Percentiles rank a stretch among this genome's conserved stretches.
These are phyloP conservation scores for Catharus fuscescens DNA, from an alignment of 2,113 vertebrate genomes.

Conservation along the genomic window DNA sequence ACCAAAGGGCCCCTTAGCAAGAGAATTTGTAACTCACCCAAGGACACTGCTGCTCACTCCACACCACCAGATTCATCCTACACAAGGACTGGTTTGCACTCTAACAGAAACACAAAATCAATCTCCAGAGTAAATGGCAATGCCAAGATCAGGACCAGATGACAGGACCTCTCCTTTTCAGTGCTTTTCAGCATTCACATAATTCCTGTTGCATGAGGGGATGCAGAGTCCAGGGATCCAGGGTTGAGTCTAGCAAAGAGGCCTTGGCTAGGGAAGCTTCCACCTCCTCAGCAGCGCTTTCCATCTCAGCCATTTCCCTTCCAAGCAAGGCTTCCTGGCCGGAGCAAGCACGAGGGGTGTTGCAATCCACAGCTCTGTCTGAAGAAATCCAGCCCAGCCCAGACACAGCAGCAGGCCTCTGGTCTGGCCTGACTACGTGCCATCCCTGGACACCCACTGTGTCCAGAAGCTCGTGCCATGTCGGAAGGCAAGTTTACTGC, in stretches of 20 bases:
- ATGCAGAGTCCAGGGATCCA: background rate
- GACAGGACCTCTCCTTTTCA: background rate
- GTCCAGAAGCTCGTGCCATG: background rate
- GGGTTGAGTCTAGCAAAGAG: background rate
- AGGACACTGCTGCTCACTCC: background rate
- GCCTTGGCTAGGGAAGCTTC: background rate
- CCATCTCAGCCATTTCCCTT: background rate
- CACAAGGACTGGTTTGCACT: background rate
- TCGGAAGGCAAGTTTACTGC: background rate
- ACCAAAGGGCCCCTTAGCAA: background rate
- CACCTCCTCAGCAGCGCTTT: background rate
- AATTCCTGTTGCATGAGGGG: fast-evolving
- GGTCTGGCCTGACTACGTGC: background rate
- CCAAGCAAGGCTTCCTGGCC: background rate
- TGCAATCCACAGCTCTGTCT: conserved; percentile 34
- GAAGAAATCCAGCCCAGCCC: conserved; percentile 41
- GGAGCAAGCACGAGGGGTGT: background rate
- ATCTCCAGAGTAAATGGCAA: background rate
- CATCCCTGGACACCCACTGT: background rate
- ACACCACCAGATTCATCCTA: background rate
- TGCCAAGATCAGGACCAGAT: background rate
- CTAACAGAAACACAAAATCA: fast-evolving
- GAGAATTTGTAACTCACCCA: background rate
- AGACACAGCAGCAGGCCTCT: background rate
- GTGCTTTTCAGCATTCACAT: background rate